Evolutionary conservation across 1,140 invertebrate species (phyloP), one percentile per base, ranked within the genome.

Genomic region (Lepidotrigona ventralis): DNA sequence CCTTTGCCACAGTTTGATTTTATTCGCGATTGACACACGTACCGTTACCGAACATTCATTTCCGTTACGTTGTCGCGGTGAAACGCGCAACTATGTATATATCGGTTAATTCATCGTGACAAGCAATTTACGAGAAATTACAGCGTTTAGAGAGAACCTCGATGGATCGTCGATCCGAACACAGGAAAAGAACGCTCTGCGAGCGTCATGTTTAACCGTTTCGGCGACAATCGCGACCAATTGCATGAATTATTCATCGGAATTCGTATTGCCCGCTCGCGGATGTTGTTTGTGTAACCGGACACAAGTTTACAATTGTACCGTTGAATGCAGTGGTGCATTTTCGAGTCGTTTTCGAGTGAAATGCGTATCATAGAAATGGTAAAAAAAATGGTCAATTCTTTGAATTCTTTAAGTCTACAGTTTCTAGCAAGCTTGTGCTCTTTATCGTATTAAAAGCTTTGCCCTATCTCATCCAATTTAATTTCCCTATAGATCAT

Each of bases 201-300:
- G 39, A 76, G 74, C 69, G 54, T 82, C 73, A 53, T 12, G 72
- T 73, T 39, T 58, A 33, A 58, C 29, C 53, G 79, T 51, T 51
- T 64, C 46, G 19, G 56, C 73, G 73, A 82, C 80, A 82, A 76
- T 76, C 72, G 26, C 53, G n/a, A 29, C 64, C 19, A 29, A 77
- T 77, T 66, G 75, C n/a, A 82, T 82, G 80, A 82, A 82, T 82
- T 76, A 82, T 82, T 82, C 80, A 77, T 82, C 29, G n/a, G 26
- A 75, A 51, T n/a, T 64, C 53, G 80, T 69, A 82, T 82, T 63
- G 14, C 39, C 39, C 6, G 39, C 39, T 46, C 39, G 39, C 79
- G 64, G 53, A 68, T 56, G 23, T 23, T 8, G 51, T 19, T 11
- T 19, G 21, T n/a, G 3, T 53, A 29, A 19, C 69, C 6, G 12